Evolutionary conservation across 2,888 invertebrate genomes (phyloP), one percentile per base, ranked within the genome.

Genomic region (Pammene aurita): DNA sequence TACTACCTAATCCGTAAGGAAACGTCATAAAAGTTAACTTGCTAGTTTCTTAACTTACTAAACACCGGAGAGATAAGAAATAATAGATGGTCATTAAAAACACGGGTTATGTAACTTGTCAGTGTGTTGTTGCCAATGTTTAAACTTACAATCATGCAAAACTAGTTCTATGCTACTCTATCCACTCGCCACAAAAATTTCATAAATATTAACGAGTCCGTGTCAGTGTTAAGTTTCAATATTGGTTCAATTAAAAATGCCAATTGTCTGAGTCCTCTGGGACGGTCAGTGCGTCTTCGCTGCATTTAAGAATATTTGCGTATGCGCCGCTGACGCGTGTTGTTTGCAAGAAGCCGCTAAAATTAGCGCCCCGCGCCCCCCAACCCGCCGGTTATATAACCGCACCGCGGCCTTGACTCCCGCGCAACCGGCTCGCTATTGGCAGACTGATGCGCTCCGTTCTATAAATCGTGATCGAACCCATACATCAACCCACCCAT

Each of bases 341-440:
- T 88, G 85, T 89, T 89, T 87, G 87, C 78, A 85, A 84, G 86
- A 85, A 69, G 84, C 80, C 78, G 86, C 88, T 91, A 92, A 92
- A 88, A 87, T 90, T 90, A 92, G 89, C 90, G 81, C 77, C 78
- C 73, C 76, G 75, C 84, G 81, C 82, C 77, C 77, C 86, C 85
- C 88, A 87, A 88, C 75, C 75, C 73, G 75, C 75, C 77, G 77
- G 83, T 92, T 92, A 91, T 78, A 85, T 92, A 92, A 92, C 82
- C 85, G 84, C 85, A 85, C 86, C 84, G 66, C 77, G 92, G 91
- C 92, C 92, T 92, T 92, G 92, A 92, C 92, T 92, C 92, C 90
- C 89, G 92, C 92, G 90, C 90, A 81, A 85, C 79, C 80, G 70
- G 74, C 77, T 73, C 77, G 78, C 78, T 79, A 84, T 82, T 86